Conservation (phyloP, 2,888 invertebrate genomes). For the Cantharis rufa region DNA sequence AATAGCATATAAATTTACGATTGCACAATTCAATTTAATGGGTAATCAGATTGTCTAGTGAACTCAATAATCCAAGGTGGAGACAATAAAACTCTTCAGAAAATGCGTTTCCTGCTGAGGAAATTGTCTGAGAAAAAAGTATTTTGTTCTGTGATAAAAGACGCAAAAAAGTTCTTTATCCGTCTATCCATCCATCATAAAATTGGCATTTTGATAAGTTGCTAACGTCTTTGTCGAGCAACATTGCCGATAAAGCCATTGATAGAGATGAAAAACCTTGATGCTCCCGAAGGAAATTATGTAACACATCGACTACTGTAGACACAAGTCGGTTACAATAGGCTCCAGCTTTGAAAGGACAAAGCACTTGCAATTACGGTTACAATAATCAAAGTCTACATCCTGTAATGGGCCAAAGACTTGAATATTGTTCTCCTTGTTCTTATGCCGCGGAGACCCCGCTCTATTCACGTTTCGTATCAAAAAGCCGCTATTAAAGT, state of each 20-base stretch:
- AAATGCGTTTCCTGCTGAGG: slow-evolving; percentile 43
- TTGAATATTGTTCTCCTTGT: slow-evolving; percentile 35
- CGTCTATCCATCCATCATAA: slow-evolving; percentile 26
- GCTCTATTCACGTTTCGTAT: slow-evolving; percentile 40
- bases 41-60: slow-evolving; percentile 31
- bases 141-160: slow-evolving; percentile 23
- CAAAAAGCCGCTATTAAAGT: slow-evolving; percentile 45
- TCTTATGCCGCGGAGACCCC: slow-evolving; percentile 34
- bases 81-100: slow-evolving; percentile 47
- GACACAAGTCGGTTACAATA: slow-evolving; percentile 47
- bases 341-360: slow-evolving; percentile 49
- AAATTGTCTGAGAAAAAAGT: slow-evolving; percentile 44
- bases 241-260: neutral
- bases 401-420: slow-evolving; percentile 50
- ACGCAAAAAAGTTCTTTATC: slow-evolving; percentile 16
- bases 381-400: slow-evolving; percentile 53
- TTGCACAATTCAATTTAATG: slow-evolving; percentile 22
- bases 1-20: slow-evolving; percentile 3
- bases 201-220: slow-evolving; percentile 26
- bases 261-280: slow-evolving; percentile 20
- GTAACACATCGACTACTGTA: slow-evolving; percentile 29
- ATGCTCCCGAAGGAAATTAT: slow-evolving; percentile 23
- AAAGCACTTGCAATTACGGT: slow-evolving; percentile 53
- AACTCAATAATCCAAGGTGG: slow-evolving; percentile 33
- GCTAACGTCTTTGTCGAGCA: slow-evolving; percentile 16